Conservation (phyloP, 37 sponge, comb jelly and placozoan genomes). For the Geodia barretti region DNA sequence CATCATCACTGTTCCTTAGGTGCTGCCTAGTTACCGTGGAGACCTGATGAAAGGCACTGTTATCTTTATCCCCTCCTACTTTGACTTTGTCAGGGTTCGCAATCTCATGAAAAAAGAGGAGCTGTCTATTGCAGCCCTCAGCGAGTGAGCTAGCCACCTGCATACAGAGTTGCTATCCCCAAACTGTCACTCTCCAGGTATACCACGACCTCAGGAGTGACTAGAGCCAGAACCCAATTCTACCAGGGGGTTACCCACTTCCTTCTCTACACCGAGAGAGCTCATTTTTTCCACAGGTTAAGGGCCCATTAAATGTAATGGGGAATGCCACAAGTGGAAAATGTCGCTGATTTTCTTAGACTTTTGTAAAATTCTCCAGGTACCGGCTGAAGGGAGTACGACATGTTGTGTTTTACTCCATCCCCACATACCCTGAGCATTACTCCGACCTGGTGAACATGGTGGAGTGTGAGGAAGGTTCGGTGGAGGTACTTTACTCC, state of each 20-base stretch:
- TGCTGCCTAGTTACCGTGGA: constrained; percentile 72
- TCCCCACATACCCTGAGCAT: constrained; percentile 84
- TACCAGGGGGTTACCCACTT: constrained; percentile 69
- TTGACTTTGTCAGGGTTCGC: constrained; percentile 92
- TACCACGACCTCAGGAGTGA: constrained; percentile 64
- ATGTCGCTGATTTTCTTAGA: neutral
- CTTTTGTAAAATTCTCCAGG: too few species aligned
- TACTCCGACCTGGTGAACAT: constrained; percentile 85
- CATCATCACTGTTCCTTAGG: constrained; percentile 29
- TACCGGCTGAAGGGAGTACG: constrained; percentile 66
- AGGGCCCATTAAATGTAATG: neutral
- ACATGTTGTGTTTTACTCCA: constrained; percentile 90
- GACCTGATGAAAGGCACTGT: constrained; percentile 59
- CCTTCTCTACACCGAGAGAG: constrained; percentile 89
- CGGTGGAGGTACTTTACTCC: constrained; percentile 62
- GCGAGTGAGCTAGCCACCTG: constrained; percentile 65
- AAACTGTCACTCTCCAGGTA: constrained; percentile 48
- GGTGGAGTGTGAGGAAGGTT: constrained; percentile 33
- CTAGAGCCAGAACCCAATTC: constrained; percentile 73
- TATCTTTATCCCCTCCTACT: constrained; percentile 90
- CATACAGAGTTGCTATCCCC: neutral
- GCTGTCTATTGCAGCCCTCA: constrained; percentile 59
- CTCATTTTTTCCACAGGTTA: constrained; percentile 93
- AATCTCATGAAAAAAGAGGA: constrained; percentile 88
- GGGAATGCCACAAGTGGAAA: neutral